A percentile compares a stretch with the other conserved stretches of the same genome.
These are phyloP conservation scores for Poecile atricapillus DNA, from an alignment of 2,113 vertebrate species.

Conservation along the genomic window DNA sequence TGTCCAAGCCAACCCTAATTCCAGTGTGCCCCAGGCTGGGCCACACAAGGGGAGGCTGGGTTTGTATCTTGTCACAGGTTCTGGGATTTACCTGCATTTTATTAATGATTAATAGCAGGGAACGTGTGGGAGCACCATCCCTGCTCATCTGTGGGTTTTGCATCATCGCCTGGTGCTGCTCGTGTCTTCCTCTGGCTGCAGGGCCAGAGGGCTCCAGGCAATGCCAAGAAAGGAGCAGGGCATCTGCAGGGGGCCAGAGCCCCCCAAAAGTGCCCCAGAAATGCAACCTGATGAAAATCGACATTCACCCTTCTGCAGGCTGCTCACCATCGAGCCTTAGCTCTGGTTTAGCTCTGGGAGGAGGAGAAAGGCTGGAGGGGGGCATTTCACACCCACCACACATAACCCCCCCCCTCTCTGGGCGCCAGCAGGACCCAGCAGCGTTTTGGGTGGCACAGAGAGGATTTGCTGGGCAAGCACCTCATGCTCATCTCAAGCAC, in stretches of 20 bases:
- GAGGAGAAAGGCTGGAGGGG: not conserved
- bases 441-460: not conserved
- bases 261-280: not conserved
- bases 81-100: not conserved
- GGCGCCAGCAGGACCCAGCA: not conserved
- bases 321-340: fast-evolving
- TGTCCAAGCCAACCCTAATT: not conserved
- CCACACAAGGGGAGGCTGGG: not conserved
- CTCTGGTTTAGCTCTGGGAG: not conserved
- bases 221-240: not conserved
- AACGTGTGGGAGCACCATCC: not conserved
- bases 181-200: not conserved
- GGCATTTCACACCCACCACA: not conserved
- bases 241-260: fast-evolving
- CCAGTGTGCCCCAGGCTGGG: fast-evolving
- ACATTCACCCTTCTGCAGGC: not conserved
- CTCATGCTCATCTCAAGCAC: not conserved
- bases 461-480: not conserved
- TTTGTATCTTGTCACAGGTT: fast-evolving
- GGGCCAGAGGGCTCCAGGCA: not conserved
- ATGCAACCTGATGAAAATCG: not conserved
- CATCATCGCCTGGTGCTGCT: fast-evolving
- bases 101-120: not conserved
- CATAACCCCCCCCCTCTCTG: fast-evolving
- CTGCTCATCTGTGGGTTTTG: not conserved